These are phyloP conservation scores for Papilio gigon DNA, from an alignment of 2,888 invertebrate genomes.

Conservation along the genomic window DNA sequence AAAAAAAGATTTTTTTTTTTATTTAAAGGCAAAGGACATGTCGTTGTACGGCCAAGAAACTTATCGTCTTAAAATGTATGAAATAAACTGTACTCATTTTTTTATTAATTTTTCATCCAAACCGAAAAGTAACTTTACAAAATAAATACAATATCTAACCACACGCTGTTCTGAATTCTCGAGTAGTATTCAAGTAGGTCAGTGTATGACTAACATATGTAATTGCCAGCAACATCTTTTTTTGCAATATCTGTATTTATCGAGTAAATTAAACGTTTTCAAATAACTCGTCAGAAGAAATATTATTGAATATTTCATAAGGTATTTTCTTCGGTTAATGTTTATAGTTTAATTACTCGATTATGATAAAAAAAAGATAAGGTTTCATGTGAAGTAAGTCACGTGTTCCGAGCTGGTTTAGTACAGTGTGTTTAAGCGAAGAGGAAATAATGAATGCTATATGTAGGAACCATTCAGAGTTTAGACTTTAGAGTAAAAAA, in stretches of 20 bases:
- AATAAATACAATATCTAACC: slow-evolving; percentile 34
- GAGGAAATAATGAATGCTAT: background rate
- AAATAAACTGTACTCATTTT: background rate
- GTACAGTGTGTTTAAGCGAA: background rate
- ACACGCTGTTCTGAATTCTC: slow-evolving; percentile 33
- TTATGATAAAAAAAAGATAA: background rate
- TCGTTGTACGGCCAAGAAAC: background rate
- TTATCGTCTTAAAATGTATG: background rate
- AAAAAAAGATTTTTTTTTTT: background rate
- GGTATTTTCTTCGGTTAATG: background rate
- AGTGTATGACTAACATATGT: slow-evolving; percentile 25
- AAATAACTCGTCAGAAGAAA: background rate
- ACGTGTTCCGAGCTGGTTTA: background rate
- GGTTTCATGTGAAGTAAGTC: background rate
- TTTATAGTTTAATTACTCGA: background rate
- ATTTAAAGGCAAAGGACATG: background rate
- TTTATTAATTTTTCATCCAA: background rate
- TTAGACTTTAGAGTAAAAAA: too few relatives aligned
- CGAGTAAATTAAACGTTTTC: background rate
- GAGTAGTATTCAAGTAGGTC: slow-evolving; percentile 35
- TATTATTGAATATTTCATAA: background rate
- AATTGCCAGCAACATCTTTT: slow-evolving; percentile 23
- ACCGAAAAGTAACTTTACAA: background rate
- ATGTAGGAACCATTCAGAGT: too few relatives aligned
- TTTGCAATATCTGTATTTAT: slow-evolving; percentile 28